A percentile compares a stretch with the other conserved stretches of the same genome.
Evolutionary conservation across 1,140 invertebrate genomes (phyloP).

Genomic region (Camponotus pennsylvanicus): DNA sequence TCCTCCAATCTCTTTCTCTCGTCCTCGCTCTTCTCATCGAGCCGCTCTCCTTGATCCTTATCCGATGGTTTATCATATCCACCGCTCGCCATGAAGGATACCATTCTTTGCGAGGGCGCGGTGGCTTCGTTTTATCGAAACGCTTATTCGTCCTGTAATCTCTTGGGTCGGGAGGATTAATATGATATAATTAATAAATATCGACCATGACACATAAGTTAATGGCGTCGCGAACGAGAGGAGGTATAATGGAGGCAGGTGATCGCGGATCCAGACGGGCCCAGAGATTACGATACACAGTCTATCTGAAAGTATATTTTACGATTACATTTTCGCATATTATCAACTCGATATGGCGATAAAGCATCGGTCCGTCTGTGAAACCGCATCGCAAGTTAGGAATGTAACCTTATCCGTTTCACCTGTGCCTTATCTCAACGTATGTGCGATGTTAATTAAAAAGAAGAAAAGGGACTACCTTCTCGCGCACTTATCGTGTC

Average conservation of each 20-base stretch:
- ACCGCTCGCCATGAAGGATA: constrained; percentile 66
- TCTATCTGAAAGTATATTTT: constrained; percentile 31
- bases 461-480: constrained; percentile 37
- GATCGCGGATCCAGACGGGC: constrained; percentile 5
- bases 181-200: constrained; percentile 72
- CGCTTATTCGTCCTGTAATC: constrained; percentile 64
- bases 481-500: constrained; percentile 71
- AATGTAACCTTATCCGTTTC: constrained; percentile 63
- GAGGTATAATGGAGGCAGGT: constrained; percentile 54
- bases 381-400: constrained; percentile 24
- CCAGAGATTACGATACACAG: constrained; percentile 18
- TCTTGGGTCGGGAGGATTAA: constrained; percentile 68
- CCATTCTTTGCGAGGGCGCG: constrained; percentile 24
- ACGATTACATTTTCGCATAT: constrained; percentile 51
- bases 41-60: constrained; percentile 80
- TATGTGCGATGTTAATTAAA: constrained; percentile 71
- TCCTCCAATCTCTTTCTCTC: constrained; percentile 21
- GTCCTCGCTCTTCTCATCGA: constrained; percentile 49
- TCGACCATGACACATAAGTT: constrained; percentile 62
- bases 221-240: constrained; percentile 57
- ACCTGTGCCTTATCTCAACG: constrained; percentile 64
- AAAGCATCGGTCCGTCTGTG: neutral
- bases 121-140: constrained; percentile 67
- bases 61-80: constrained; percentile 85
- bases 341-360: constrained; percentile 38